phyloP scores from a whole-genome alignment of 2,888 invertebrate genomes.

The Drosophila cracens region DNA sequence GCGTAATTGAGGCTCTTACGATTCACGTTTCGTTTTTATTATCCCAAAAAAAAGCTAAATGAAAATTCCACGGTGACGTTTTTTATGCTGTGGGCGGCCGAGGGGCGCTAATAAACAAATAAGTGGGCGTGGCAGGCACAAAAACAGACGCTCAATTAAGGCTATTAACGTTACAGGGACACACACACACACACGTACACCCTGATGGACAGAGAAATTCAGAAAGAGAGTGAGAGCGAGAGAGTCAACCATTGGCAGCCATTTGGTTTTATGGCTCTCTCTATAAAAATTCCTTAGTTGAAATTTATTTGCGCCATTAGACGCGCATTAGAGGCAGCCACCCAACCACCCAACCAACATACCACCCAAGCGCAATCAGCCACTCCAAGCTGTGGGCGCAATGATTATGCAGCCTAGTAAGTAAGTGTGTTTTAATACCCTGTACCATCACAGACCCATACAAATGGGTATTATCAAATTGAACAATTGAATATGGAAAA shows the following conservation, averaged over 20 bases:
- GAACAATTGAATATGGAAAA: not conserved
- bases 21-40: slow-evolving; percentile 64
- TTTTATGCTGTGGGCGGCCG: slow-evolving; percentile 43
- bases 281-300: slow-evolving; percentile 81
- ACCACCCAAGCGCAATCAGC: slow-evolving; percentile 27
- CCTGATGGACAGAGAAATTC: slow-evolving; percentile 26
- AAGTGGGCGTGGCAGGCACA: slow-evolving; percentile 70
- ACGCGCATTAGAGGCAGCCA: slow-evolving; percentile 72
- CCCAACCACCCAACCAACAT: not conserved
- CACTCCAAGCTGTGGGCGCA: slow-evolving; percentile 47
- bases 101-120: slow-evolving; percentile 77
- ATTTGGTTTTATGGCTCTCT: slow-evolving; percentile 77
- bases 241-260: slow-evolving; percentile 70
- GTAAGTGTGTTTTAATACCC: slow-evolving; percentile 33
- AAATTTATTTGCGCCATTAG: slow-evolving; percentile 80
- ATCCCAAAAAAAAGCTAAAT: slow-evolving; percentile 71
- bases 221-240: slow-evolving; percentile 4
- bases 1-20: slow-evolving; percentile 56
- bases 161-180: slow-evolving; percentile 74
- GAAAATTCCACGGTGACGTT: slow-evolving; percentile 77
- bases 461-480: not conserved
- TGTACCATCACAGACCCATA: not conserved
- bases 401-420: slow-evolving; percentile 66
- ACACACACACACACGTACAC: slow-evolving; percentile 41
- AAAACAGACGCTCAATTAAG: slow-evolving; percentile 77